Evolutionary conservation across 2,113 vertebrate species (phyloP).

Genomic region (Peucedramus taeniatus): DNA sequence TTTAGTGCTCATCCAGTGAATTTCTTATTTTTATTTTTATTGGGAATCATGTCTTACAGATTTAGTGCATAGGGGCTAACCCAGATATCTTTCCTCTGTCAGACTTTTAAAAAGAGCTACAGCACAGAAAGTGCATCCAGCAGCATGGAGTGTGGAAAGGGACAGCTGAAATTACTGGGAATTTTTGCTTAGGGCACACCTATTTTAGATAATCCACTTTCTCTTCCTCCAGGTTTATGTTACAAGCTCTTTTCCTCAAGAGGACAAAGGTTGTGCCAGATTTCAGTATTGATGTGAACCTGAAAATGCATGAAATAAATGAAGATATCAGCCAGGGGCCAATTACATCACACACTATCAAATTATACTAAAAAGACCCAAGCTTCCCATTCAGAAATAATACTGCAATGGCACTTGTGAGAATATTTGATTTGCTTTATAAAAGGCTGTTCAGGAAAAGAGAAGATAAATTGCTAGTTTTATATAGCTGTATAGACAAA

Average conservation of each 20-base stretch:
- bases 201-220: not conserved
- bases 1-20: not conserved
- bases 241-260: not conserved
- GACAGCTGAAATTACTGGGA: rapidly evolving
- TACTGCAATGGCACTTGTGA: not conserved
- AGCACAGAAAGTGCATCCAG: not conserved
- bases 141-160: not conserved
- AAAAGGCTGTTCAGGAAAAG: not conserved
- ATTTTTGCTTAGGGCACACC: not conserved
- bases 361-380: not conserved
- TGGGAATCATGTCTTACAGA: not conserved
- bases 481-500: not conserved
- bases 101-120: not conserved
- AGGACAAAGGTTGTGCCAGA: not conserved
- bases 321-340: not conserved
- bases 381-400: not conserved
- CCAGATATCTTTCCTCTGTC: not conserved
- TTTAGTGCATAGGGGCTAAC: not conserved
- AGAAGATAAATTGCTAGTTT: slow-evolving; percentile 1
- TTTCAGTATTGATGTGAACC: not conserved
- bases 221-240: not conserved
- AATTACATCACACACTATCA: not conserved
- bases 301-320: not conserved
- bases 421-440: slow-evolving; percentile 1
- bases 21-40: not conserved